phyloP scores from a whole-genome alignment of 2,888 invertebrate species.

The Flexamia atlantica region DNA sequence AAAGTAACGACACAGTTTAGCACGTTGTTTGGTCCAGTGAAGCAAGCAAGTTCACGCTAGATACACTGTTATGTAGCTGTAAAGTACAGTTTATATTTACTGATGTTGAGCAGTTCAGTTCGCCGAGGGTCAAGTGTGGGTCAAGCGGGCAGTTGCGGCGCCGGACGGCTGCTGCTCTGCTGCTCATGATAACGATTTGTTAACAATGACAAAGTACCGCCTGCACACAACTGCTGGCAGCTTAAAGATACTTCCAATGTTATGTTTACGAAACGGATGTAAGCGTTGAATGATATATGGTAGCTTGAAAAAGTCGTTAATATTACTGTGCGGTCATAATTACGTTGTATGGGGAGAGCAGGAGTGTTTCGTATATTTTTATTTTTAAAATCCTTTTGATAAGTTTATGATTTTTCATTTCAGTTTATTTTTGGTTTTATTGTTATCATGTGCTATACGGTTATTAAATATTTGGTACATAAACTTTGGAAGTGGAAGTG shows the following conservation, averaged over 20 bases:
- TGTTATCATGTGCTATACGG: too few species aligned
- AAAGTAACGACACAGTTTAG: too few species aligned
- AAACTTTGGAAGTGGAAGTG: too few species aligned
- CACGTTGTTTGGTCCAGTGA: neutral
- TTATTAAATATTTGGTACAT: too few species aligned
- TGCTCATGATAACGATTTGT: neutral
- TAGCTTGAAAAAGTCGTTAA: too few species aligned
- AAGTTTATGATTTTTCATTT: too few species aligned
- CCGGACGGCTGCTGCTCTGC: neutral
- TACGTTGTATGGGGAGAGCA: too few species aligned
- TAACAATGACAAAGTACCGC: conserved; percentile 20
- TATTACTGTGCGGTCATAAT: too few species aligned
- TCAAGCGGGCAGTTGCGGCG: neutral
- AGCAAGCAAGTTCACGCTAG: neutral
- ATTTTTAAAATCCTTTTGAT: too few species aligned
- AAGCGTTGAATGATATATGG: neutral
- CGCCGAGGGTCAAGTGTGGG: neutral
- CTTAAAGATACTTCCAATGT: neutral
- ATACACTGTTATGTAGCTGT: neutral
- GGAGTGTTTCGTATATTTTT: too few species aligned
- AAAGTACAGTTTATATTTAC: conserved; percentile 8
- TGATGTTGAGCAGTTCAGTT: neutral
- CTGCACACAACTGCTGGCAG: neutral
- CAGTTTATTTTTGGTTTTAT: too few species aligned
- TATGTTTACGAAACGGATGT: neutral